Evolutionary conservation across 2,113 vertebrate species (phyloP).

Genomic region (Dendropsophus ebraccatus): DNA sequence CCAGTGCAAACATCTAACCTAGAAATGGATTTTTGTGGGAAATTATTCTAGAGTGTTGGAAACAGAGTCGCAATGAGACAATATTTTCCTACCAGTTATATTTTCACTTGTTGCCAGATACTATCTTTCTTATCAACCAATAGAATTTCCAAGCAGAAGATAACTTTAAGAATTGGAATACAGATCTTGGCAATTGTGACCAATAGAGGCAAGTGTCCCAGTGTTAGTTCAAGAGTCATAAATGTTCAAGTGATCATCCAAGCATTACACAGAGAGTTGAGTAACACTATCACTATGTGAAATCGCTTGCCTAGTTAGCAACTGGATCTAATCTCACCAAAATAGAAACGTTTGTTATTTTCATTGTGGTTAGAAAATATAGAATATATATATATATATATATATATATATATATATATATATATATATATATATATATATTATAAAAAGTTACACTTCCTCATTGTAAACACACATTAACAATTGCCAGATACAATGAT

Average conservation of each 20-base stretch:
- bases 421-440: too few species aligned
- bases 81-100: conserved; percentile 2
- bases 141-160: not conserved
- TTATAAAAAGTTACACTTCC: too few species aligned
- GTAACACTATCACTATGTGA: conserved; percentile 31
- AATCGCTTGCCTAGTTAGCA: conserved; percentile 29
- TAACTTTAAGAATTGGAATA: not conserved
- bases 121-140: not conserved
- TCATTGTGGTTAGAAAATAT: not conserved
- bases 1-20: not conserved
- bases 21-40: not conserved
- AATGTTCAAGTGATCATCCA: conserved; percentile 27
- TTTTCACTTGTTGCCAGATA: not conserved
- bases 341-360: not conserved
- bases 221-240: conserved; percentile 29
- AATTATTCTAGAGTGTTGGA: not conserved
- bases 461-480: too few species aligned
- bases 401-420: too few species aligned
- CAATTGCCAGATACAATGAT: too few species aligned
- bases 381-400: not conserved
- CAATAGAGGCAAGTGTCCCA: conserved; percentile 31
- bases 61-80: not conserved
- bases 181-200: conserved; percentile 12
- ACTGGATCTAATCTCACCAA: conserved; percentile 29
- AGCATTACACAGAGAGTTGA: not conserved